phyloP scores from a whole-genome alignment of 2,113 vertebrate species.

The Machaerirhynchus nigripectus region DNA sequence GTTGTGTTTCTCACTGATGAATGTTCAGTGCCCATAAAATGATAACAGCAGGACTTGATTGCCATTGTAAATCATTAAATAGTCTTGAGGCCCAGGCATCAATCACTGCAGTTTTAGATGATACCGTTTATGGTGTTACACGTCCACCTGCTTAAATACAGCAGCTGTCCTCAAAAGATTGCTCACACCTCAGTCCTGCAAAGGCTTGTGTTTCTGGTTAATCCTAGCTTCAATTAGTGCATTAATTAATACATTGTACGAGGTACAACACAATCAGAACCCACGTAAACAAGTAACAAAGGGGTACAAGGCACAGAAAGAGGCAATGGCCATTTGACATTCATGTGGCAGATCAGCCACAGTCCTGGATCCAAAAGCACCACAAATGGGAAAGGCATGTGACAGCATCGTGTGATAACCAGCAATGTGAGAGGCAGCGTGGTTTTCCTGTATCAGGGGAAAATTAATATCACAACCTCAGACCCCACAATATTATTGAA shows the following conservation, averaged over 20 bases:
- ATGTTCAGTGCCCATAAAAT: neutral
- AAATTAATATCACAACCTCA: neutral
- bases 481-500: neutral
- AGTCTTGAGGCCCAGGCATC: neutral
- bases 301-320: neutral
- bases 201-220: neutral
- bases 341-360: accelerated
- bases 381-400: neutral
- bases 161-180: neutral
- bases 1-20: neutral
- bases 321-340: neutral
- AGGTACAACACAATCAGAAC: neutral
- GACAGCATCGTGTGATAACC: neutral
- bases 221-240: neutral
- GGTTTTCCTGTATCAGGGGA: neutral
- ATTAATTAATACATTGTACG: neutral
- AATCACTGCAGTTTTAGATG: neutral
- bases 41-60: neutral
- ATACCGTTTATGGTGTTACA: neutral
- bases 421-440: neutral
- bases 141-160: neutral
- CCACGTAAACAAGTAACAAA: neutral
- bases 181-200: neutral
- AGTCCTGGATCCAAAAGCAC: neutral
- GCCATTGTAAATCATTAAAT: neutral